Percentiles rank a stretch among this genome's conserved stretches.
Evolutionary conservation across 2,797 vertebrate genomes (phyloP).

Genomic region (Gouania willdenowi): DNA sequence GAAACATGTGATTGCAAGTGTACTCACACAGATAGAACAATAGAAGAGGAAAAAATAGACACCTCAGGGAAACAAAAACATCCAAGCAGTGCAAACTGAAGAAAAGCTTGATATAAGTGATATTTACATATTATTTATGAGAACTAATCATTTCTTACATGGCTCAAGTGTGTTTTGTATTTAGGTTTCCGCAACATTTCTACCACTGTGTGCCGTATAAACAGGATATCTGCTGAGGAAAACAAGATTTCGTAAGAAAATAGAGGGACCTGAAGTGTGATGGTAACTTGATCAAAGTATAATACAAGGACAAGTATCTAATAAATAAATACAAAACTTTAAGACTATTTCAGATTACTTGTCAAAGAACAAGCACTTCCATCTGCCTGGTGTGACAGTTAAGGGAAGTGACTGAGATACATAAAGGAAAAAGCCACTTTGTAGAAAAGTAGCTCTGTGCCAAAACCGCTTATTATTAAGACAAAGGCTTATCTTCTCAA

Average conservation of each 20-base stretch:
- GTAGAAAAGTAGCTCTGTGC: conserved; percentile 20
- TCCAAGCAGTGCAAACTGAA: neutral
- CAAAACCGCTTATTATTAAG: conserved; percentile 34
- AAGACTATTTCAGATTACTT: conserved; percentile 26
- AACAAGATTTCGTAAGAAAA: too few species aligned
- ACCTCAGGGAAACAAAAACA: too few species aligned
- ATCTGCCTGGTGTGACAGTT: too few species aligned
- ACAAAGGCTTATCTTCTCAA: conserved; percentile 58
- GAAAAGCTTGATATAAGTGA: conserved; percentile 4
- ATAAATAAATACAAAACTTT: conserved; percentile 20
- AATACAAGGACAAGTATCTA: too few species aligned
- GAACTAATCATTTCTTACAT: conserved; percentile 14
- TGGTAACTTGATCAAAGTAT: too few species aligned
- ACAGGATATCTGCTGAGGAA: conserved; percentile 75
- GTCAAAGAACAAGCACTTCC: too few species aligned
- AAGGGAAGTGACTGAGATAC: conserved; percentile 17
- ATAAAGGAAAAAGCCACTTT: conserved; percentile 27
- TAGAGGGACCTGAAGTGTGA: too few species aligned
- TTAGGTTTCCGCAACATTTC: conserved; percentile 58
- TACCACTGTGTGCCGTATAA: conserved; percentile 55
- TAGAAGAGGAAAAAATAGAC: neutral
- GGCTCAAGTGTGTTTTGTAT: conserved; percentile 39
- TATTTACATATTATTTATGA: conserved; percentile 36
- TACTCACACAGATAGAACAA: neutral
- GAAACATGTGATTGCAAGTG: conserved; percentile 7